Percentiles rank a stretch among this genome's conserved stretches.
These are phyloP conservation scores for Lithodes maja DNA, from an alignment of 2,888 invertebrate species.

Conservation along the genomic window DNA sequence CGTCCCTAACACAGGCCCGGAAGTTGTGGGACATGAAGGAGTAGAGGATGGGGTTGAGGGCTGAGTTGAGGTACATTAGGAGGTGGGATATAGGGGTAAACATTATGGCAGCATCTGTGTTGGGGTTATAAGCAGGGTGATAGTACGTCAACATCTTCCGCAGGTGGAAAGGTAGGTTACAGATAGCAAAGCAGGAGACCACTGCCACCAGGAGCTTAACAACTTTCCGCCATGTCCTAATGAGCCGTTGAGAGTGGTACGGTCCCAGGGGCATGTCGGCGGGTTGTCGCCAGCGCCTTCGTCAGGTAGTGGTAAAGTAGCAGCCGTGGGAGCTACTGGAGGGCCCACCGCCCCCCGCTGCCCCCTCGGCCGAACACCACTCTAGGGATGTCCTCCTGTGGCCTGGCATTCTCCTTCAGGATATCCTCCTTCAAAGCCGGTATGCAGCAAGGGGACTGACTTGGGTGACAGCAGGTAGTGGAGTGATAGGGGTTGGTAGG, in stretches of 20 bases:
- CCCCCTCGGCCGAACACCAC: not conserved
- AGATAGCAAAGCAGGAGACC: conserved; percentile 90
- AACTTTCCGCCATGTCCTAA: conserved; percentile 87
- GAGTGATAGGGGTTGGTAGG: no score
- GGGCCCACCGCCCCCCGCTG: not conserved
- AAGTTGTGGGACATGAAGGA: conserved; percentile 90
- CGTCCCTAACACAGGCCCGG: conserved; percentile 88
- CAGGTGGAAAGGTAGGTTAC: conserved; percentile 92
- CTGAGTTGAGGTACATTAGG: conserved; percentile 91
- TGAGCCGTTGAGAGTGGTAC: conserved; percentile 68
- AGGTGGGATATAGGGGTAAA: conserved; percentile 91
- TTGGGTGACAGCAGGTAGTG: no score
- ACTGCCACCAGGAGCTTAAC: conserved; percentile 92
- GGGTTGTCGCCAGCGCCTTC: conserved; percentile 1
- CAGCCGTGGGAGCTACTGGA: conserved; percentile 32
- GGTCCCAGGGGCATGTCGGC: conserved; percentile 36
- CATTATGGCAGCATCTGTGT: conserved; percentile 84
- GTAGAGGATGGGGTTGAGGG: conserved; percentile 91
- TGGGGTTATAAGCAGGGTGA: conserved; percentile 82
- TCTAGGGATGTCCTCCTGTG: conserved; percentile 1
- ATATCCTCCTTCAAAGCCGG: conserved; percentile 27
- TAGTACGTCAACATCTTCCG: conserved; percentile 92
- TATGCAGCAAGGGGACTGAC: conserved; percentile 36
- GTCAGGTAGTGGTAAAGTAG: not conserved
- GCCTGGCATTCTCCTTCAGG: conserved; percentile 35